Evolutionary conservation across 2,113 vertebrate species (phyloP).

Genomic region (Atractosteus spatula): DNA sequence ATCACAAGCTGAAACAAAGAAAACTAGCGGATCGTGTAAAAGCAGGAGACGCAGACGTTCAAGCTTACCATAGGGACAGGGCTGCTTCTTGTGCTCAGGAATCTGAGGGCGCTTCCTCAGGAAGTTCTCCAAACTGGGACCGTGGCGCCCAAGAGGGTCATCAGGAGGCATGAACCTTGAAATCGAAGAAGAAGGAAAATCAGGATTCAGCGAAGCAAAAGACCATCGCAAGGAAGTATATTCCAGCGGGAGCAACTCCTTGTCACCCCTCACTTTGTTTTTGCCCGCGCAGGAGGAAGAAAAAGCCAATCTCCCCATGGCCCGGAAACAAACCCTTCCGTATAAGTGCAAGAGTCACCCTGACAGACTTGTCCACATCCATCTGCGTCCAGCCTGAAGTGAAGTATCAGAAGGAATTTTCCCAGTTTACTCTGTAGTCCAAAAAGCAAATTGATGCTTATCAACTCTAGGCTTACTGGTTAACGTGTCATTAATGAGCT

Average conservation of each 20-base stretch:
- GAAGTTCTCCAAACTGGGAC: constrained; percentile 95
- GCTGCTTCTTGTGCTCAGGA: constrained; percentile 96
- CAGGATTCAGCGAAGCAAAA: not conserved
- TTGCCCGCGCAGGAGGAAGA: not conserved
- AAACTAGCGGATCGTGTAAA: not conserved
- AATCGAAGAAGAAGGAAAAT: not conserved
- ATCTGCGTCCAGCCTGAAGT: too few relatives aligned
- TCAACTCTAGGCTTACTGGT: too few relatives aligned
- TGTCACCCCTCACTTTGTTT: not conserved
- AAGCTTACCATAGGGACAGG: constrained; percentile 88
- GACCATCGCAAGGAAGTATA: not conserved
- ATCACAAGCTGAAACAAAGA: not conserved
- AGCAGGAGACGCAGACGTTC: not conserved
- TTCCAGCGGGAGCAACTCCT: not conserved
- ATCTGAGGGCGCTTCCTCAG: constrained; percentile 89
- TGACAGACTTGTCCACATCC: too few relatives aligned
- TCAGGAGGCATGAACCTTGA: constrained; percentile 95
- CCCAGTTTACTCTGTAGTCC: too few relatives aligned
- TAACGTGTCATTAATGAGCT: too few relatives aligned
- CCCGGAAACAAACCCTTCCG: too few relatives aligned
- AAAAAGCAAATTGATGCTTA: too few relatives aligned
- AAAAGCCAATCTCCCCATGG: not conserved
- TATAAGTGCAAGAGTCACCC: too few relatives aligned
- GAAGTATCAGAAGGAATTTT: too few relatives aligned
- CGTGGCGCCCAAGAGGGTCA: constrained; percentile 92